phyloP scores from a whole-genome alignment of 1,140 invertebrate species.

The Hormaphis cornu region DNA sequence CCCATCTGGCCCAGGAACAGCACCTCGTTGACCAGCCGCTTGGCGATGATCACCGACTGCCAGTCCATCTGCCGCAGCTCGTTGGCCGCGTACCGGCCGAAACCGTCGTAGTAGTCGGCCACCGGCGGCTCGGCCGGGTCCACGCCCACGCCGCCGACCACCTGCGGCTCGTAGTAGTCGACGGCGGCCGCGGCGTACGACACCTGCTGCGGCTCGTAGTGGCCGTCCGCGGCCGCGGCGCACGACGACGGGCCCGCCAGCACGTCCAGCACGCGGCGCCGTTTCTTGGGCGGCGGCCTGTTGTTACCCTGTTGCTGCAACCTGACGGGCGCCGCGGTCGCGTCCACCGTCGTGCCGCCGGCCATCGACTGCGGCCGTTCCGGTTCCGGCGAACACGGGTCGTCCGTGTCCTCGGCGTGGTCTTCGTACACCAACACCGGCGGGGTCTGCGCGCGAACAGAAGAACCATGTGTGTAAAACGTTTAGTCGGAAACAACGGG shows the following conservation, averaged over 20 bases:
- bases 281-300: background rate
- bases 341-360: background rate
- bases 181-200: background rate
- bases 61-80: slow-evolving; percentile 22
- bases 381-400: background rate
- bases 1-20: slow-evolving; percentile 28
- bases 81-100: slow-evolving; percentile 16
- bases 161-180: slow-evolving; percentile 1
- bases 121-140: background rate
- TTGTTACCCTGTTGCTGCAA: background rate
- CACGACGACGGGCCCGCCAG: background rate
- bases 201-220: too few relatives aligned
- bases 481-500: too few relatives aligned
- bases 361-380: background rate
- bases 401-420: background rate
- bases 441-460: background rate
- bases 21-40: slow-evolving; percentile 8
- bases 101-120: slow-evolving; percentile 19
- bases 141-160: slow-evolving; percentile 3
- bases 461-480: too few relatives aligned
- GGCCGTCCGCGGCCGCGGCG: background rate
- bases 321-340: too few relatives aligned
- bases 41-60: slow-evolving; percentile 25
- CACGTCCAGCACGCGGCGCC: background rate
- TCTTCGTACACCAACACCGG: background rate